A percentile compares a stretch with the other conserved stretches of the same genome.
phyloP scores from a whole-genome alignment of 1,140 invertebrate species.

The Spodoptera frugiperda region DNA sequence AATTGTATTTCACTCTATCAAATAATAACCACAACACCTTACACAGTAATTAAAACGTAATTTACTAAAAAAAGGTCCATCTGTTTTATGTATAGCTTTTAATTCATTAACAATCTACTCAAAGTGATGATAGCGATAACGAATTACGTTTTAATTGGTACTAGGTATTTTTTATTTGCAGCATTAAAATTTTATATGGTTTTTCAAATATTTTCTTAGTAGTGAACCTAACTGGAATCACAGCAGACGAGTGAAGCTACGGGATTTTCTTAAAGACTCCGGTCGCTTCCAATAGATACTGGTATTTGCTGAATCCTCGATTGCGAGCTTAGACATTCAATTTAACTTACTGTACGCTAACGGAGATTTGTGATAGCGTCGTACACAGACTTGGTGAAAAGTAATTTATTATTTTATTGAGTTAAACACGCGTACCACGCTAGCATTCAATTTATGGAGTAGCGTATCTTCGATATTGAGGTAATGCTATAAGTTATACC shows the following conservation, averaged over 20 bases:
- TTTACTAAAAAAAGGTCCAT: neutral
- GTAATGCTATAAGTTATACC: neutral
- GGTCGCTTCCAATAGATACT: conserved; percentile 64
- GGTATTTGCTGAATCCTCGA: conserved; percentile 67
- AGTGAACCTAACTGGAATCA: conserved; percentile 45
- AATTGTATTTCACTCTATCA: conserved; percentile 22
- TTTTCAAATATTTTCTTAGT: conserved; percentile 18
- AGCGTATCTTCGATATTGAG: conserved; percentile 1
- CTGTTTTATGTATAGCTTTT: conserved; percentile 4
- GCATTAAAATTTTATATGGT: neutral
- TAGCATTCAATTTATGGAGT: conserved; percentile 11
- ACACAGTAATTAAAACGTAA: conserved; percentile 4
- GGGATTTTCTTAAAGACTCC: conserved; percentile 67
- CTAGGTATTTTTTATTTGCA: neutral
- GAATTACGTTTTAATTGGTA: neutral
- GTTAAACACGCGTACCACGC: conserved; percentile 16
- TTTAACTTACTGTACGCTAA: conserved; percentile 60
- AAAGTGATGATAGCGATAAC: neutral
- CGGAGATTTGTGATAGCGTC: conserved; percentile 54
- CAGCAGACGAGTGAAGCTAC: conserved; percentile 56
- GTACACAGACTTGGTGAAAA: conserved; percentile 45
- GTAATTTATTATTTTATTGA: conserved; percentile 48
- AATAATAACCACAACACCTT: conserved; percentile 1
- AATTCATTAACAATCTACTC: neutral
- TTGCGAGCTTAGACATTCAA: conserved; percentile 63